Percentiles rank a stretch among this genome's conserved stretches.
Conservation (phyloP, 2,113 vertebrate species). For the Semicossyphus pulcher region DNA sequence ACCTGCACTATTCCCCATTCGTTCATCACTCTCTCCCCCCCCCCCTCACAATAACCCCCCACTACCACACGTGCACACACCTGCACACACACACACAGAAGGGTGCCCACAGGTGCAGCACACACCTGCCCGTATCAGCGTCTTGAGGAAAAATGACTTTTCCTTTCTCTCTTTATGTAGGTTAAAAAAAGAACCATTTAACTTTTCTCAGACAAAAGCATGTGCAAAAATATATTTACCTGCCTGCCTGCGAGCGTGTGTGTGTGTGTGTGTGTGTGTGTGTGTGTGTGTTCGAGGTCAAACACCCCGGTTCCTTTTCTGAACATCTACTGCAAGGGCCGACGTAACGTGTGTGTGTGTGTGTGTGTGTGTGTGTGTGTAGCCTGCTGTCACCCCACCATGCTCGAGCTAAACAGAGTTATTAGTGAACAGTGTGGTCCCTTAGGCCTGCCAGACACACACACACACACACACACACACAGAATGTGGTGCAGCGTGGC, state of each 20-base stretch:
- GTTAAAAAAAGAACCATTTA: neutral
- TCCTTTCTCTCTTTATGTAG: neutral
- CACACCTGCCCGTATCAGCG: conserved; percentile 29
- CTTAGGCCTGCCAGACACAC: conserved; percentile 47
- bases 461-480: conserved; percentile 31
- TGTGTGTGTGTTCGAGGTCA: neutral
- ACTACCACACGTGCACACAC: neutral
- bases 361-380: conserved; percentile 19
- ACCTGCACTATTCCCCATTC: neutral
- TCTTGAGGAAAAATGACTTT: conserved; percentile 2
- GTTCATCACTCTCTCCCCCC: neutral
- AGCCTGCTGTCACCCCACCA: conserved; percentile 35
- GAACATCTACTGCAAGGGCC: conserved; percentile 9
- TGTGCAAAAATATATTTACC: too few relatives aligned
- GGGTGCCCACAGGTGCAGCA: conserved; percentile 31
- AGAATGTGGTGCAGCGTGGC: conserved; percentile 42
- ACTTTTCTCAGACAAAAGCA: neutral
- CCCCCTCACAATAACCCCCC: neutral
- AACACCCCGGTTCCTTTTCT: neutral
- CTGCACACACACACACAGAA: conserved; percentile 1
- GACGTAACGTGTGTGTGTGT: too few relatives aligned
- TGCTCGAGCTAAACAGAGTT: conserved; percentile 56
- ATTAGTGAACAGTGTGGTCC: conserved; percentile 66
- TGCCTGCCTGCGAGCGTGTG: neutral
- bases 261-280: conserved; percentile 2